These are phyloP conservation scores for Rattus norvegicus DNA, from an alignment of 2,113 vertebrate species.

Conservation along the genomic window DNA sequence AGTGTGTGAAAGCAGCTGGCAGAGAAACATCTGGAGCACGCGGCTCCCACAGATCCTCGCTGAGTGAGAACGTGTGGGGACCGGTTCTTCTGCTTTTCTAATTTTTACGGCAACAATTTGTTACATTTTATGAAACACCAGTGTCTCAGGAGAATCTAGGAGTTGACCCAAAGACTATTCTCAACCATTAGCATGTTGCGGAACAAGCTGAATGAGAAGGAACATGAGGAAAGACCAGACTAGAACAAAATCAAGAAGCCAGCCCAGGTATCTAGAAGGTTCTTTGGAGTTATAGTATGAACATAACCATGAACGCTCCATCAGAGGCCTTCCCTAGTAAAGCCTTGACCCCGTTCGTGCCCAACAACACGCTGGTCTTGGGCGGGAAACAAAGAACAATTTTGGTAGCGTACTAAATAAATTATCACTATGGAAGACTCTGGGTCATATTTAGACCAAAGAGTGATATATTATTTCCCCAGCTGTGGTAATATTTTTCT, in stretches of 20 bases:
- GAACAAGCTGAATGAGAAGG: background rate
- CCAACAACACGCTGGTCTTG: background rate
- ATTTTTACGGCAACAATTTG: no score
- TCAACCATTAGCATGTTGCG: fast-evolving
- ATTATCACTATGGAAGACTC: background rate
- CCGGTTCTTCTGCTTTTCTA: no score
- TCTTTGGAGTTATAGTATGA: background rate
- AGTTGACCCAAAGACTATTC: background rate
- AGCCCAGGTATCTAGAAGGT: background rate
- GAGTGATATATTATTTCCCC: background rate
- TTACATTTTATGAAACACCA: background rate
- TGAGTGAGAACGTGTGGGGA: no score
- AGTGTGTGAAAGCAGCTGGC: no score
- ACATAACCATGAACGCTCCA: background rate
- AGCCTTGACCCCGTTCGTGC: fast-evolving
- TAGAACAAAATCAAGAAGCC: background rate
- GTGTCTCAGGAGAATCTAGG: background rate
- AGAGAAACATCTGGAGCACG: no score
- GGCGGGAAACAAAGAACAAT: background rate
- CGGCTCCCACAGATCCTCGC: no score
- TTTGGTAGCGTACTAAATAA: background rate
- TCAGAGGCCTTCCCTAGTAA: fast-evolving
- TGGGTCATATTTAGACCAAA: background rate
- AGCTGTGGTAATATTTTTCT: background rate
- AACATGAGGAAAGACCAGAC: background rate